These are phyloP conservation scores for Sesamia inferens DNA, from an alignment of 2,888 invertebrate species.

Conservation along the genomic window DNA sequence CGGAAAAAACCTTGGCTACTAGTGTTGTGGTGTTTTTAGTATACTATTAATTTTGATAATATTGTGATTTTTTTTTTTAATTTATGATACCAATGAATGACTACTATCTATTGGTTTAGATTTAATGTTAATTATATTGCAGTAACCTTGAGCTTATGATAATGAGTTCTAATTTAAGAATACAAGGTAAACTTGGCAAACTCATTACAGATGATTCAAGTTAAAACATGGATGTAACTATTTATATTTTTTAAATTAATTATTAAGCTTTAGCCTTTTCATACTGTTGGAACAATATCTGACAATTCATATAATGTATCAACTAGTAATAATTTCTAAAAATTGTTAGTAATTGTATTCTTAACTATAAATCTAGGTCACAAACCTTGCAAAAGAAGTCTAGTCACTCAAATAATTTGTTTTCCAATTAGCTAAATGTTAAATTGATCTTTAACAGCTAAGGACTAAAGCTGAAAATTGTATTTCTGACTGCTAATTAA, in stretches of 20 bases:
- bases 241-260: conserved; percentile 1
- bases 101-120: conserved; percentile 2
- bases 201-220: conserved; percentile 5
- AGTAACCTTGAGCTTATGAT: conserved; percentile 56
- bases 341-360: no score
- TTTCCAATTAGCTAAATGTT: conserved; percentile 14
- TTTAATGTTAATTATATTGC: conserved; percentile 17
- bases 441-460: conserved; percentile 18
- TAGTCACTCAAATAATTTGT: conserved; percentile 18
- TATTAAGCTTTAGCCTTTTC: no score
- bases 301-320: no score
- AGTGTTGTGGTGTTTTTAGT: conserved; percentile 52
- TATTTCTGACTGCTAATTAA: conserved; percentile 9
- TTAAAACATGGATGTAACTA: neutral
- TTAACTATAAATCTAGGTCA: conserved; percentile 39
- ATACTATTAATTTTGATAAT: conserved; percentile 34
- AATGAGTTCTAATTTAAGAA: conserved; percentile 51
- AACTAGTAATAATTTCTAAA: no score
- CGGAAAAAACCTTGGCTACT: conserved; percentile 38
- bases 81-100: neutral
- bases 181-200: conserved; percentile 43
- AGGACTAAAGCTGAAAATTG: conserved; percentile 23
- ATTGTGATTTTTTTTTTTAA: neutral
- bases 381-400: conserved; percentile 25
- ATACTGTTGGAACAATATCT: no score